Evolutionary conservation across 2,888 invertebrate genomes (phyloP), one percentile per base, ranked within the genome.

Genomic region (Temnothorax unifasciatus): DNA sequence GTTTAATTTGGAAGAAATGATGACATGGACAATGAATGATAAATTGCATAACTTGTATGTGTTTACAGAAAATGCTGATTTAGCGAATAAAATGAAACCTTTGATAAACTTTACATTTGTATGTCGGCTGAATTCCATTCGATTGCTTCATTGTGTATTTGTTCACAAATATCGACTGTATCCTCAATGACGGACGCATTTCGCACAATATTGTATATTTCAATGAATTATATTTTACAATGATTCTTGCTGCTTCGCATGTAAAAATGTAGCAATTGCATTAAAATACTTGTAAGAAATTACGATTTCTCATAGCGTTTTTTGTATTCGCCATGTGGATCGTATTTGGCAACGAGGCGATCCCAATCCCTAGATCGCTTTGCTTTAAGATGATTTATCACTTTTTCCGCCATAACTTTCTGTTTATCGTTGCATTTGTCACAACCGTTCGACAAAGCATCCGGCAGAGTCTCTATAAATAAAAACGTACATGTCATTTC

Each of bases 361-460:
- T 96, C 96, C 97, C 97, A 97, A 89, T 97, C 97, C 0, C 95
- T 95, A 0, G 96, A 95, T 93, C 96, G 96, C 84, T 97, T 96
- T 77, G 95, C 93, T 92, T 96, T 96, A 71, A 97, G 94, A 88
- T 97, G 96, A 84, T 95, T 96, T 85, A 97, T 97, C 6, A 97
- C 96, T 93, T 97, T 97, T 63, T 97, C 96, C 0, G 97, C 96
- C 0, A 96, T 96, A 77, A 94, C 95, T 94, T 96, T 97, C 94
- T 97, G 97, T 81, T 96, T 96, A 41, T 96, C 96, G 54, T 96
- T 96, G 92, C 97, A 97, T 73, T 96, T 95, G 21, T 95, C 93
- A 93, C 97, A 97, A 90, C 96, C 96, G 41, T 96, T 97, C 88
- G 96, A 94, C 75, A 97, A 93, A 1, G 97, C 97, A 94, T 97